A percentile compares a stretch with the other conserved stretches of the same genome.
Evolutionary conservation across 2,797 vertebrate genomes (phyloP).

Genomic region (Acanthopagrus latus): DNA sequence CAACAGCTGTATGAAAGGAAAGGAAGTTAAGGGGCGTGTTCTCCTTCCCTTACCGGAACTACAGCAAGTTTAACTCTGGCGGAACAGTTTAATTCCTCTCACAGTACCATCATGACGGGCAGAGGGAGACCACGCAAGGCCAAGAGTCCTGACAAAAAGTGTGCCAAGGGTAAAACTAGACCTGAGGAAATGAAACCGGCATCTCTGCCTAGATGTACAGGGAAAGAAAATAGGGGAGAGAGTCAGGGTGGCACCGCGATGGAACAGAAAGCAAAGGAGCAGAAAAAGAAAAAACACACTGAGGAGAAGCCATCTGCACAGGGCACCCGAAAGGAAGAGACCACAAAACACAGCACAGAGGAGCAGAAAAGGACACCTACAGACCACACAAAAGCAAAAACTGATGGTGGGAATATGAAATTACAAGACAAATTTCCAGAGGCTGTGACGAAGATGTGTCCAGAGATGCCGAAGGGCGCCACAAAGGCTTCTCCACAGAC

Average conservation of each 20-base stretch:
- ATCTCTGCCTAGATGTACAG: background rate
- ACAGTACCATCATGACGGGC: slow-evolving; percentile 43
- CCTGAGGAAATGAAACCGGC: background rate
- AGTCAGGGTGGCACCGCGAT: background rate
- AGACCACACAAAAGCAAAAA: background rate
- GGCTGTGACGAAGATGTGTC: background rate
- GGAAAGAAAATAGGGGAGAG: background rate
- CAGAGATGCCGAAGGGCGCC: background rate
- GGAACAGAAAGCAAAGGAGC: slow-evolving; percentile 30
- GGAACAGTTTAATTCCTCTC: background rate
- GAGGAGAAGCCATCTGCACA: slow-evolving; percentile 5
- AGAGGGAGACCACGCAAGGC: slow-evolving; percentile 45
- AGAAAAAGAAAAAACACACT: background rate
- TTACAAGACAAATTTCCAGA: background rate
- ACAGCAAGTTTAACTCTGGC: accelerated
- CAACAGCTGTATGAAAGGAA: background rate
- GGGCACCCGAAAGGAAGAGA: background rate
- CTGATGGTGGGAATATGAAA: background rate
- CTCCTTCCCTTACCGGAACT: slow-evolving; percentile 10
- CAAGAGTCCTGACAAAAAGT: background rate
- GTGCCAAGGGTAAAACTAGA: background rate
- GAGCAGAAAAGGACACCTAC: background rate
- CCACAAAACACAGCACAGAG: background rate
- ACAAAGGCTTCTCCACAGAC: background rate
- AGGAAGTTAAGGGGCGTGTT: slow-evolving; percentile 21